A percentile compares a stretch with the other conserved stretches of the same genome.
Conservation (phyloP, 2,113 vertebrate genomes). For the Eulemur macaco region DNA sequence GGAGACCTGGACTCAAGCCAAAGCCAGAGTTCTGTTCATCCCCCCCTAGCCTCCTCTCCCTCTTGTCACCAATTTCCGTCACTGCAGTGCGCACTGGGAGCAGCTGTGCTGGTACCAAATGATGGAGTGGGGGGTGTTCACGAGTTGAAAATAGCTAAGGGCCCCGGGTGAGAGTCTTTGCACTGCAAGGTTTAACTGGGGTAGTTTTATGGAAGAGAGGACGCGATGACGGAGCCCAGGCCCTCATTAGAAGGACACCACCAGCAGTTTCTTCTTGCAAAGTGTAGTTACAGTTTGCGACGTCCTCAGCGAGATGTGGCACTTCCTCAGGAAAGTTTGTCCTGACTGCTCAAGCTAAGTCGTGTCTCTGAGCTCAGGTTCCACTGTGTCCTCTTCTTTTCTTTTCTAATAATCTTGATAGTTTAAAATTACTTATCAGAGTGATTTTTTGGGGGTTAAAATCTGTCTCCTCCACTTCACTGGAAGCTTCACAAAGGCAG, state of each 20-base stretch:
- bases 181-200: background rate
- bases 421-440: background rate
- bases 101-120: background rate
- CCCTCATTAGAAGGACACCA: fast-evolving
- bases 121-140: background rate
- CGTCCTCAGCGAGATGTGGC: background rate
- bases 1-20: background rate
- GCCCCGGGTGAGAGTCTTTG: background rate
- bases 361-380: background rate
- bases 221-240: background rate
- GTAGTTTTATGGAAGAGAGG: background rate
- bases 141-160: background rate
- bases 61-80: background rate
- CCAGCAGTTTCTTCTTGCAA: background rate
- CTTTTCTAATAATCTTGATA: background rate
- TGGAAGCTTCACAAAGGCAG: background rate
- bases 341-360: background rate
- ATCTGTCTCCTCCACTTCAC: background rate
- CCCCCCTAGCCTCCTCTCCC: background rate
- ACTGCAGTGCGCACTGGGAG: background rate
- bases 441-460: background rate
- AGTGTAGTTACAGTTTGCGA: background rate
- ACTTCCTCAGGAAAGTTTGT: background rate
- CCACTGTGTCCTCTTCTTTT: background rate
- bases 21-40: background rate